Conservation (phyloP, 2,113 vertebrate species). For the Scomber scombrus region DNA sequence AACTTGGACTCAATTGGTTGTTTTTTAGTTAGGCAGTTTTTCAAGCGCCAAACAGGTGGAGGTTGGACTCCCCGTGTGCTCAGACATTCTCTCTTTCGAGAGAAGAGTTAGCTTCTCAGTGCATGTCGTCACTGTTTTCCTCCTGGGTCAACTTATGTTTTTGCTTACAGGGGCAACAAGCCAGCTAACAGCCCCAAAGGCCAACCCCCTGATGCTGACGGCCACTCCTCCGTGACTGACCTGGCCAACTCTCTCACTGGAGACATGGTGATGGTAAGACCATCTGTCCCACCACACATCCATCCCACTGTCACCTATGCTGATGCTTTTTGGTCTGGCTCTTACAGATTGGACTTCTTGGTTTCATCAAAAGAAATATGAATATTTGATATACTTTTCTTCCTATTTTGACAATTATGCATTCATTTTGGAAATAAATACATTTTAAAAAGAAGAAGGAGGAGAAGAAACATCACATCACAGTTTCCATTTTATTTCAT, state of each 20-base stretch:
- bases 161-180: conserved; percentile 90
- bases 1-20: conserved; percentile 62
- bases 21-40: conserved; percentile 65
- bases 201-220: conserved; percentile 92
- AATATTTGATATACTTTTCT: too few species aligned
- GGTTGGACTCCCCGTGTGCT: conserved; percentile 68
- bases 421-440: too few species aligned
- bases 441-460: too few species aligned
- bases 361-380: too few species aligned
- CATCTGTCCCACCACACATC: not conserved
- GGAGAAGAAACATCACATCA: too few species aligned
- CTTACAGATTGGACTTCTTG: too few species aligned
- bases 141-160: conserved; percentile 61
- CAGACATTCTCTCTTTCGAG: conserved; percentile 68
- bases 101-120: conserved; percentile 56
- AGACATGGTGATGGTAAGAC: conserved; percentile 98
- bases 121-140: conserved; percentile 16
- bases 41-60: conserved; percentile 66
- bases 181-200: conserved; percentile 89
- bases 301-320: not conserved
- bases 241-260: conserved; percentile 98
- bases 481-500: too few species aligned
- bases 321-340: not conserved
- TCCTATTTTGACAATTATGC: too few species aligned
- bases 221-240: conserved; percentile 94